These are phyloP conservation scores for Bactericera cockerelli DNA, from an alignment of 1,140 invertebrate species.

Conservation along the genomic window DNA sequence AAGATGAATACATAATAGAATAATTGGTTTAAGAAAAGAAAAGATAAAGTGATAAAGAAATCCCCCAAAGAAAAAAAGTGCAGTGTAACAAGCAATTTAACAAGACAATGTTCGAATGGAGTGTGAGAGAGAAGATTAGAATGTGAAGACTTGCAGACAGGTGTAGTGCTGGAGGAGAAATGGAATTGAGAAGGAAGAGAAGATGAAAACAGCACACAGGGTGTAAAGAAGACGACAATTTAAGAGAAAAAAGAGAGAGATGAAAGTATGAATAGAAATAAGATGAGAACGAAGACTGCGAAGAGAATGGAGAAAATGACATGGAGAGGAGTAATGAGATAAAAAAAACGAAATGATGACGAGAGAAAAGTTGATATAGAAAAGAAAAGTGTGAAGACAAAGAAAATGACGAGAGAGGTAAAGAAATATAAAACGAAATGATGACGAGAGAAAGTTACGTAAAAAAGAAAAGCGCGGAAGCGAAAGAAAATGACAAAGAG, in stretches of 20 bases:
- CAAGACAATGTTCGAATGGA: neutral
- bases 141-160: too few species aligned
- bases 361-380: neutral
- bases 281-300: neutral
- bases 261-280: neutral
- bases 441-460: too few species aligned
- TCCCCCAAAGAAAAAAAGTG: too few species aligned
- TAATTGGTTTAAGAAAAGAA: conserved; percentile 16
- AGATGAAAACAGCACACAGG: neutral
- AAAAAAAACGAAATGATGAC: too few species aligned
- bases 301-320: neutral
- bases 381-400: neutral
- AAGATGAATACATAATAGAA: conserved; percentile 20
- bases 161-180: too few species aligned
- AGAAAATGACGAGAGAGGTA: neutral
- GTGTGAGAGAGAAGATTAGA: conserved; percentile 9
- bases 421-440: neutral
- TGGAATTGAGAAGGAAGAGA: neutral
- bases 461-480: too few species aligned
- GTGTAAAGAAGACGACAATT: neutral
- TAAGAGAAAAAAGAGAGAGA: neutral
- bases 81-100: too few species aligned
- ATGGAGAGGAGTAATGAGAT: neutral
- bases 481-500: too few species aligned
- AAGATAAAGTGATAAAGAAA: conserved; percentile 12